Base-by-base conservation (phyloP, 2,797 vertebrate species). In the Ceryle rudis region DNA sequence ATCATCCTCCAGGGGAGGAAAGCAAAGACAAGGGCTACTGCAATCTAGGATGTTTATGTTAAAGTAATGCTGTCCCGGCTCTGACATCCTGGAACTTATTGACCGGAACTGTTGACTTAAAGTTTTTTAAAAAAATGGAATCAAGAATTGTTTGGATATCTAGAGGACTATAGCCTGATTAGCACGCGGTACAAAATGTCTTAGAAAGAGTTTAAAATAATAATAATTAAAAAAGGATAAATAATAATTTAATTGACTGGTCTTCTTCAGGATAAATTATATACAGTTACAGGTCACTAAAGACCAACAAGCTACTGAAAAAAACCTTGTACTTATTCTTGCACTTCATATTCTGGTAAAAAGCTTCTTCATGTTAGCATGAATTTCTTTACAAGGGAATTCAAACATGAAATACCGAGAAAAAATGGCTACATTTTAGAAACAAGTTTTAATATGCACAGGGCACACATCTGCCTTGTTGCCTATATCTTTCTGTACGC, bases 1-100 rank as follows among this genome's bases (percentile, higher is more conserved):
- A 85, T 71, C 90, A 71, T 57, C 88, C 90, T 89, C 52, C 47
- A 81, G 61, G 33, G 41, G 22, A 91, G 62, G 65, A 93, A 93
- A 26, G 90, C 71, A 88, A 85, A 90, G 67, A 55, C 46, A 33
- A 89, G 64, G 62, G 35, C 35, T 65, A 49, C 46, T 61, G 69
- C 44, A 35, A 3, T 33, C 13, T 44, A 57, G n/a, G 73, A 10
- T 92, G 54, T 70, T 91, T 91, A 69, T 18, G 19, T 69, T 83
- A 62, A 75, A 91, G 55, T 86, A 93, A 3, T 51, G 42, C 25
- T 51, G 21, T 58, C 29, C 44, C 39, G 66, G 81, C 23, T 69
- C 61, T n/a, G 29, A 73, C 0, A 2, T 73, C 22, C 57, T 64
- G 60, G 42, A 67, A 69, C 51, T 2, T 64, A 7, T 13, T 73